Conservation (phyloP, 2,113 vertebrate genomes). For the Regulus satrapa region DNA sequence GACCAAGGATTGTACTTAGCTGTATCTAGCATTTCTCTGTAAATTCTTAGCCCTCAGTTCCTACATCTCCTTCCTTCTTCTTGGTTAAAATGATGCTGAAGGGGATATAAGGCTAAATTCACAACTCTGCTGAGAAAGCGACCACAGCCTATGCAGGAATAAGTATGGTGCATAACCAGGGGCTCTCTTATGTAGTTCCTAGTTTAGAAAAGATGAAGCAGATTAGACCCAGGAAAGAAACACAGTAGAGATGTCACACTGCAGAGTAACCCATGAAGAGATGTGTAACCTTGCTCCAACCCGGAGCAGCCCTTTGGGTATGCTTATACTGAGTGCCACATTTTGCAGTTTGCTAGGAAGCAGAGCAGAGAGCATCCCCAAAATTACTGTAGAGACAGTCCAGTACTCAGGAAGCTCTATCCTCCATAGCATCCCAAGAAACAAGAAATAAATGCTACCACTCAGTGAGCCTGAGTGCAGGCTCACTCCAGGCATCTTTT, state of each 20-base stretch:
- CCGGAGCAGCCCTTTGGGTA: background rate
- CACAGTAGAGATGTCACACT: background rate
- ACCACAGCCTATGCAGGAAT: background rate
- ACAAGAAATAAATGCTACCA: background rate
- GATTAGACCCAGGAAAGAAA: background rate
- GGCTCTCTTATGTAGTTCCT: background rate
- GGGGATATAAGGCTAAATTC: background rate
- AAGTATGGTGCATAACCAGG: background rate
- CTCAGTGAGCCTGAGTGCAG: too few species aligned
- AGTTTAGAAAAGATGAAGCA: background rate
- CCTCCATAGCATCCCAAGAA: background rate
- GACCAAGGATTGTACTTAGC: background rate
- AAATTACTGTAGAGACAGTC: background rate
- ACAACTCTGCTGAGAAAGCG: background rate
- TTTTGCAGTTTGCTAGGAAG: background rate
- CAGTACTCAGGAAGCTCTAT: background rate
- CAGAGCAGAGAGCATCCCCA: background rate
- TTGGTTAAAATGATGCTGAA: background rate
- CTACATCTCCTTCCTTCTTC: background rate
- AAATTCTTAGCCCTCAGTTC: background rate
- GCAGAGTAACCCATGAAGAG: background rate
- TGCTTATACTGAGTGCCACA: background rate
- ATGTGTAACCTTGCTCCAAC: background rate
- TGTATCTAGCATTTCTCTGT: background rate
- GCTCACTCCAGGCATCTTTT: background rate